Conservation (phyloP, 92 coral and sea anemone genomes). For the Isaurus tuberculatus region DNA sequence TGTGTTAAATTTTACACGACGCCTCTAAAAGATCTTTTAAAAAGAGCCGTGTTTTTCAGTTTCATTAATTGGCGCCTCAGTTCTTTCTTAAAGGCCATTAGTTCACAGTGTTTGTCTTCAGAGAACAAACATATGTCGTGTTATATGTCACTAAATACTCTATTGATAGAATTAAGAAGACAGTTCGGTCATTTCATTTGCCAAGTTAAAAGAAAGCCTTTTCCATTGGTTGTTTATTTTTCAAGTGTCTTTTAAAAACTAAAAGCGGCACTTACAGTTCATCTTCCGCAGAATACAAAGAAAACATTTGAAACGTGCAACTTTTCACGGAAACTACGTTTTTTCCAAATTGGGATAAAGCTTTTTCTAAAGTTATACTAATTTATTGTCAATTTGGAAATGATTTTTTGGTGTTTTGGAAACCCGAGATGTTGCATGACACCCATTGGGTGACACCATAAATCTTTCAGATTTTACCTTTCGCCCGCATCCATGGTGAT, state of each 20-base stretch:
- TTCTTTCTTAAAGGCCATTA: not conserved
- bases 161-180: not conserved
- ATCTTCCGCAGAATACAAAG: not conserved
- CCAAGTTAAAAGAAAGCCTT: too few species aligned
- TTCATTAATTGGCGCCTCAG: not conserved
- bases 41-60: not conserved
- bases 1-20: too few species aligned
- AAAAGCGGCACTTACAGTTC: not conserved
- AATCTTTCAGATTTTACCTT: not conserved
- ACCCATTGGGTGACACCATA: not conserved
- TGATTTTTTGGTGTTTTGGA: not conserved
- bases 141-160: not conserved
- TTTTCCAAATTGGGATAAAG: not conserved
- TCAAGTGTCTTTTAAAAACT: not conserved
- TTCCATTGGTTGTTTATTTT: too few species aligned
- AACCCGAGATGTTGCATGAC: not conserved
- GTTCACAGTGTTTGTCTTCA: not conserved
- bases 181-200: too few species aligned
- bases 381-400: too few species aligned
- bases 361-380: not conserved
- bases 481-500: slow-evolving; percentile 25
- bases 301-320: not conserved
- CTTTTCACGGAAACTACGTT: not conserved
- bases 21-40: not conserved
- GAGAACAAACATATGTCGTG: not conserved